These are phyloP conservation scores for Chrysopa pallens DNA, from an alignment of 1,140 invertebrate species.

Conservation along the genomic window DNA sequence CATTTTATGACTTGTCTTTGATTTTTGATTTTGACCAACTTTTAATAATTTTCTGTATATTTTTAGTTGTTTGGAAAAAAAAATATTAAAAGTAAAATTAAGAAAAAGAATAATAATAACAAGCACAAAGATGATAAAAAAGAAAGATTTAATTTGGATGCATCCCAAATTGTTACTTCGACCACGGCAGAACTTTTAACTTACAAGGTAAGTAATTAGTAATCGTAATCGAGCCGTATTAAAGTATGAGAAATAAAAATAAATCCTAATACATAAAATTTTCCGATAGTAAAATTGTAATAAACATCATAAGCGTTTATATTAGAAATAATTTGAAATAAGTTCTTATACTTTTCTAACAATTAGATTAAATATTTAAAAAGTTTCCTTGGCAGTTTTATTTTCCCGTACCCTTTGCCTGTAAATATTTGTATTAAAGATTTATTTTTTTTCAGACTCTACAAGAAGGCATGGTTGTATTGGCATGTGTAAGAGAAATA, in stretches of 20 bases:
- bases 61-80: neutral
- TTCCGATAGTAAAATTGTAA: no score
- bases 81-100: neutral
- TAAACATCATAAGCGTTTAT: no score
- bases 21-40: neutral
- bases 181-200: neutral
- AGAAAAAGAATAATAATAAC: neutral
- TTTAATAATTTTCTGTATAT: neutral
- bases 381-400: no score
- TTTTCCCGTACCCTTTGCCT: no score
- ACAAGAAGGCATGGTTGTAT: conserved; percentile 31
- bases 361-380: no score
- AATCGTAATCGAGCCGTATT: no score
- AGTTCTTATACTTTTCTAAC: no score
- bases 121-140: no score
- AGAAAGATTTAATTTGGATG: neutral
- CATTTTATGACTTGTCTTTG: neutral
- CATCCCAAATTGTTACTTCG: neutral
- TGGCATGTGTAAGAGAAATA: conserved; percentile 31
- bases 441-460: conserved; percentile 22
- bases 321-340: no score
- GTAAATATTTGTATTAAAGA: no score
- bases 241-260: no score
- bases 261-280: no score
- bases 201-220: neutral